These are phyloP conservation scores for Drosophila biarmipes DNA, from an alignment of 1,140 invertebrate species.

Conservation along the genomic window DNA sequence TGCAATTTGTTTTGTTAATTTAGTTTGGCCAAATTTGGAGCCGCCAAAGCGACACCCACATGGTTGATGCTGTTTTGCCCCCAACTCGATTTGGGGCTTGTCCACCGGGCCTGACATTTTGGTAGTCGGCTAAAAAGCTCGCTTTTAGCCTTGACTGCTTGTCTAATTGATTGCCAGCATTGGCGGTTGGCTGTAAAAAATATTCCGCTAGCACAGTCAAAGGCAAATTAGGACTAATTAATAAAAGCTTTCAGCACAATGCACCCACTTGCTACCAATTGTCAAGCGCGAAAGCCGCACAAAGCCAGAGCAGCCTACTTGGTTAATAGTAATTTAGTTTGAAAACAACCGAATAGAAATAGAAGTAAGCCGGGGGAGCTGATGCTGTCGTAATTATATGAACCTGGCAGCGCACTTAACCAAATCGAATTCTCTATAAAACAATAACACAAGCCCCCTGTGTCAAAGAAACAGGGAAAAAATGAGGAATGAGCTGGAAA, in stretches of 20 bases:
- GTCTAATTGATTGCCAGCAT: conserved; percentile 50
- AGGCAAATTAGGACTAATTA: conserved; percentile 68
- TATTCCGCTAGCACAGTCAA: conserved; percentile 59
- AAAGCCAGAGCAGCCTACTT: conserved; percentile 48
- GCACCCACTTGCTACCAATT: conserved; percentile 39
- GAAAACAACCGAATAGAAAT: conserved; percentile 38
- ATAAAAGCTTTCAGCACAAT: conserved; percentile 60
- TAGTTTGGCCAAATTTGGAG: conserved; percentile 72
- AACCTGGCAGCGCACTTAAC: conserved; percentile 73
- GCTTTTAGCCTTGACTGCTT: conserved; percentile 50
- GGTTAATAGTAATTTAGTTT: conserved; percentile 66
- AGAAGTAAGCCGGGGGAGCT: background rate
- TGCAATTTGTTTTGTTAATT: conserved; percentile 78
- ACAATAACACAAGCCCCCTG: conserved; percentile 61
- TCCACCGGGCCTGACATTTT: conserved; percentile 49
- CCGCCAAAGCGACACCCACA: conserved; percentile 72
- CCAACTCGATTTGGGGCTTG: conserved; percentile 27
- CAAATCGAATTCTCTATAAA: conserved; percentile 78
- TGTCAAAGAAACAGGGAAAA: conserved; percentile 29
- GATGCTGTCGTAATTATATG: conserved; percentile 33
- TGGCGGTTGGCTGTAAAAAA: conserved; percentile 15
- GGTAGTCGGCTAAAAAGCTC: no score
- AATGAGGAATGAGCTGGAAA: conserved; percentile 57
- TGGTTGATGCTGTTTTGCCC: conserved; percentile 21
- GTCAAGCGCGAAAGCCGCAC: conserved; percentile 21